Evolutionary conservation across 1,140 invertebrate genomes (phyloP).

Genomic region (Glossosoma conforme): DNA sequence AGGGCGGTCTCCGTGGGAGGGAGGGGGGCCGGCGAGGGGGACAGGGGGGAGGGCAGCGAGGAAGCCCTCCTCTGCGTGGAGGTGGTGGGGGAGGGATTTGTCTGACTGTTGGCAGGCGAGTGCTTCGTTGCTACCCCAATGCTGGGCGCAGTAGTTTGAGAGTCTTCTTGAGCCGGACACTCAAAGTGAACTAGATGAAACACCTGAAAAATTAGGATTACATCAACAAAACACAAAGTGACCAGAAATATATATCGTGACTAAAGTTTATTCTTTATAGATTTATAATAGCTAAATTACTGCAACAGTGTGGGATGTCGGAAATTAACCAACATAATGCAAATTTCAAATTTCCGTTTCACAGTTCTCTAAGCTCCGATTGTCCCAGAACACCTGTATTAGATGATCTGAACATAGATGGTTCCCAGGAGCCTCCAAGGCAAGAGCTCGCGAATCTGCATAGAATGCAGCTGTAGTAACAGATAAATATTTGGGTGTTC

Average conservation of each 20-base stretch:
- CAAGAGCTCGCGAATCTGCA: too few relatives aligned
- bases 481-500: too few relatives aligned
- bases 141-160: too few relatives aligned
- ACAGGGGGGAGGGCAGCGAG: conserved; percentile 6
- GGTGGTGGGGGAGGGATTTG: conserved; percentile 11
- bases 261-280: background rate
- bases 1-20: conserved; percentile 52
- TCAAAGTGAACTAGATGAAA: conserved; percentile 99
- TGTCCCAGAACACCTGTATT: too few relatives aligned
- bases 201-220: conserved; percentile 55
- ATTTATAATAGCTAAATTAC: background rate
- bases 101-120: conserved; percentile 18
- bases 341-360: too few relatives aligned
- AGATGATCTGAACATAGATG: too few relatives aligned
- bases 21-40: conserved; percentile 30
- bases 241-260: background rate
- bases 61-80: conserved; percentile 6
- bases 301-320: too few relatives aligned
- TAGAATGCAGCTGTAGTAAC: too few relatives aligned
- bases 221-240: background rate
- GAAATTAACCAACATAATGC: too few relatives aligned
- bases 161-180: conserved; percentile 72
- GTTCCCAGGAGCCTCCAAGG: too few relatives aligned
- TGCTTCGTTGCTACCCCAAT: background rate
- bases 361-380: too few relatives aligned